Evolutionary conservation across 35 echinoderm and acorn worm species (phyloP), one percentile per base, ranked within the genome.

Genomic region (Amphiura filiformis): DNA sequence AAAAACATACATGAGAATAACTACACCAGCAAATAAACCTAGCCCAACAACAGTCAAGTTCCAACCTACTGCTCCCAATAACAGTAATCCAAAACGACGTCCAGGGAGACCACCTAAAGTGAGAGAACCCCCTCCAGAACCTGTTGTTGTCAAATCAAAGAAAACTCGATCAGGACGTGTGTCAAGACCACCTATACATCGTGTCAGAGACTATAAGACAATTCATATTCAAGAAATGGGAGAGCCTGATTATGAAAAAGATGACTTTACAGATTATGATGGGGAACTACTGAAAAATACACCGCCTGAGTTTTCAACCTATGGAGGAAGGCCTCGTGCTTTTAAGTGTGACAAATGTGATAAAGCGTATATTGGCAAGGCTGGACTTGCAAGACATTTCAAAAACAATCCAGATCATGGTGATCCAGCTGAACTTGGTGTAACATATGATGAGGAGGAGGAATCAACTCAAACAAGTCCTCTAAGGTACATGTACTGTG

Each of bases 81-180:
- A 61, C 35, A 84, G 31, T 36, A 34, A 23, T 26, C 56, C 35
- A 38, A 37, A 36, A 85, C 36, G 83, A 61, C 49, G 17, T 23
- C 83, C 83, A 61, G 83, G 83, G 13, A 85, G 47, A 61, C 23
- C 64, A 70, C 83, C 13, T 0, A 65, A 65, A 85, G 52, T 37
- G 23, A 61, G 20, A 57, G 81, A 85, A 33, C 83, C 83, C 31
- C 56, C 83, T 34, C 26, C 56, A 37, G 13, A 22, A 70, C 39
- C 32, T 31, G n/a, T 88, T 56, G 89, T 92, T 0, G 78, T 89
- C 20, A 94, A 92, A 56, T 81, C 86, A 23, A 91, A 87, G 26
- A n/a, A 70, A 37, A 99, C 96, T 30, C 64, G 96, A 39, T 99
- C 96, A 31, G 96, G 96, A 12, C 86, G 96, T 32, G 76, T 99